Evolutionary conservation across 2,888 invertebrate species (phyloP).

Genomic region (Oscheius sp.): DNA sequence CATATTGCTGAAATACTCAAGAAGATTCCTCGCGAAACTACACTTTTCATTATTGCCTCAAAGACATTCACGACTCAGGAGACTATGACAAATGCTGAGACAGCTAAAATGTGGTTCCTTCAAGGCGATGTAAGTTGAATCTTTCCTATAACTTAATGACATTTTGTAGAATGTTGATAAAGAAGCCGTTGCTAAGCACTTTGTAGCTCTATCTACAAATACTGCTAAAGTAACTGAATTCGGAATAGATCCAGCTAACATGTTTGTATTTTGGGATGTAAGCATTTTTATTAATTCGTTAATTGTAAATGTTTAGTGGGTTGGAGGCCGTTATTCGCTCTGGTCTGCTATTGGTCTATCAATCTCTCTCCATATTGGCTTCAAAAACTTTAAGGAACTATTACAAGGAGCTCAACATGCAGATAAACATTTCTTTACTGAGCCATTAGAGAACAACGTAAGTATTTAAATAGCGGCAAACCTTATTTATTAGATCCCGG

Average conservation of each 20-base stretch:
- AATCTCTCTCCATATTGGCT: conserved; percentile 88
- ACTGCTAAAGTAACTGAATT: conserved; percentile 90
- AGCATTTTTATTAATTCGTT: conserved; percentile 65
- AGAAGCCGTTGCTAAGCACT: conserved; percentile 86
- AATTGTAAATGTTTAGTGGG: too few relatives aligned
- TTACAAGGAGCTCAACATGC: conserved; percentile 89
- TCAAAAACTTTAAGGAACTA: conserved; percentile 90
- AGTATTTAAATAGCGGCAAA: conserved; percentile 66
- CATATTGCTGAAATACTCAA: conserved; percentile 91
- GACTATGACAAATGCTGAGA: conserved; percentile 97
- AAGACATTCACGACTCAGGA: conserved; percentile 99
- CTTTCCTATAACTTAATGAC: background rate
- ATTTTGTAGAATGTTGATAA: conserved; percentile 42
- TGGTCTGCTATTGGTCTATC: conserved; percentile 99
- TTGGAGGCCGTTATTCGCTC: conserved; percentile 93
- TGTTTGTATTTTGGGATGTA: conserved; percentile 99
- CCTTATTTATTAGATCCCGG: conserved; percentile 79
- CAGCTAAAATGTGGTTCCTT: conserved; percentile 97
- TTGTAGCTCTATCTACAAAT: conserved; percentile 97
- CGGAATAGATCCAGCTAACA: conserved; percentile 94
- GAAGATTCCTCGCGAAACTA: conserved; percentile 88
- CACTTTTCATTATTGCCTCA: conserved; percentile 96
- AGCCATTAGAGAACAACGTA: conserved; percentile 91
- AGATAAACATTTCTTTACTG: conserved; percentile 88
- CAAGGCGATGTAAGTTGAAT: conserved; percentile 77